Percentiles rank a stretch among this genome's conserved stretches.
Evolutionary conservation across 2,888 invertebrate genomes (phyloP).

Genomic region (Trissoscelio sp.): DNA sequence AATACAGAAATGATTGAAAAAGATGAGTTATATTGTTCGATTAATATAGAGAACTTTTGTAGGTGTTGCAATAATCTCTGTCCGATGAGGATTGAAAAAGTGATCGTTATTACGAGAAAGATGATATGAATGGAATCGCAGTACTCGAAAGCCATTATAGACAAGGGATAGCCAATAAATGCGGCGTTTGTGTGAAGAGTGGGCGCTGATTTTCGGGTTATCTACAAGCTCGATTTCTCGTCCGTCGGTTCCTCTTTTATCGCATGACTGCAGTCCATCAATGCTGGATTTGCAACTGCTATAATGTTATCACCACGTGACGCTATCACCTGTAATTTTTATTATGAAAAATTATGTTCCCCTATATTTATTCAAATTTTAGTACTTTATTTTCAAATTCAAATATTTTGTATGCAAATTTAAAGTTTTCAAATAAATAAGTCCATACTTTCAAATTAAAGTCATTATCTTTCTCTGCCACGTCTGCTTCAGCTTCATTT

Average conservation of each 20-base stretch:
- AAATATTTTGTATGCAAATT: too few species aligned
- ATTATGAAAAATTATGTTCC: not conserved
- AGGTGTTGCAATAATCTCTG: conserved; percentile 17
- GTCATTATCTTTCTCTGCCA: conserved; percentile 81
- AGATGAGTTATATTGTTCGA: conserved; percentile 2
- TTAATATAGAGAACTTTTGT: not conserved
- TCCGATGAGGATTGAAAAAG: conserved; percentile 1
- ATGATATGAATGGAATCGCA: conserved; percentile 52
- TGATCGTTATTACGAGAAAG: conserved; percentile 19
- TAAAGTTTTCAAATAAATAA: too few species aligned
- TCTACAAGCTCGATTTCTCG: conserved; percentile 81
- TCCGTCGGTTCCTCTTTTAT: conserved; percentile 82
- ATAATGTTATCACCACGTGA: conserved; percentile 94
- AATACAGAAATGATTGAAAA: not conserved
- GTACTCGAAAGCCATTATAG: conserved; percentile 28
- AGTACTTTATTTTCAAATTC: too few species aligned
- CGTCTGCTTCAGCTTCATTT: conserved; percentile 78
- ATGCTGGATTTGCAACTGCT: conserved; percentile 94
- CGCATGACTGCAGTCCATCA: conserved; percentile 84
- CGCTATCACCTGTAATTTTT: conserved; percentile 88
- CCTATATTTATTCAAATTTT: too few species aligned
- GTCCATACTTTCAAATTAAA: conserved; percentile 81
- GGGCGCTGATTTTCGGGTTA: conserved; percentile 34
- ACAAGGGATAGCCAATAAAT: conserved; percentile 45
- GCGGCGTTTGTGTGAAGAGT: conserved; percentile 20